Conservation (phyloP, 2,888 invertebrate genomes). For the Ctenicera cuprea region DNA sequence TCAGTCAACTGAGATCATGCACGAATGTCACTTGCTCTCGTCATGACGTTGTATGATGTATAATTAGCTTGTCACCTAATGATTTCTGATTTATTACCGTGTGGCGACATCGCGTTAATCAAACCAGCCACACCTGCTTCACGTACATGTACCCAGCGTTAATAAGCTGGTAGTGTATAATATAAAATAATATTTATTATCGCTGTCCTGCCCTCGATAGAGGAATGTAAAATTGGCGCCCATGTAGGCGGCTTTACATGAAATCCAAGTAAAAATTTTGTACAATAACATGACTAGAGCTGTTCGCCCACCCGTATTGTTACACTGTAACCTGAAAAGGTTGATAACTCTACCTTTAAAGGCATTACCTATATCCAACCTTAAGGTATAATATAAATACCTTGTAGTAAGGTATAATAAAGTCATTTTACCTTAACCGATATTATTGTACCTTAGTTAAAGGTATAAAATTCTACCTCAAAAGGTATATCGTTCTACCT, state of each 20-base stretch:
- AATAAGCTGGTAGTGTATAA: conserved; percentile 32
- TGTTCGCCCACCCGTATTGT: conserved; percentile 46
- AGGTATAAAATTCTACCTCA: too few species aligned
- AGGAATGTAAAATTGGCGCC: conserved; percentile 38
- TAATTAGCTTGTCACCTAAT: conserved; percentile 67
- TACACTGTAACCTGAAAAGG: too few species aligned
- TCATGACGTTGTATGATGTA: conserved; percentile 61
- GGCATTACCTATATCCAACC: too few species aligned
- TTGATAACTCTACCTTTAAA: too few species aligned
- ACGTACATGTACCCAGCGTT: conserved; percentile 37
- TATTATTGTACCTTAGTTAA: too few species aligned
- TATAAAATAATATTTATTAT: conserved; percentile 48
- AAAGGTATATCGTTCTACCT: too few species aligned
- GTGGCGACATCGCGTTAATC: conserved; percentile 62
- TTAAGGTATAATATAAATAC: too few species aligned
- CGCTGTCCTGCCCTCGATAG: conserved; percentile 32
- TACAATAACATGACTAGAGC: conserved; percentile 34
- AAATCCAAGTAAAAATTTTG: conserved; percentile 43
- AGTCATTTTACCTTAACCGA: too few species aligned
- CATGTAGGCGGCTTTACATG: conserved; percentile 40
- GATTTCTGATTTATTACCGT: conserved; percentile 66
- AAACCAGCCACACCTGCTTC: conserved; percentile 62
- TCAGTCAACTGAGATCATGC: conserved; percentile 61
- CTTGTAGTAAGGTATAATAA: too few species aligned
- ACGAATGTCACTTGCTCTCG: conserved; percentile 62